Conservation (phyloP, 2,888 invertebrate genomes). For the Drosophila tanythrix region DNA sequence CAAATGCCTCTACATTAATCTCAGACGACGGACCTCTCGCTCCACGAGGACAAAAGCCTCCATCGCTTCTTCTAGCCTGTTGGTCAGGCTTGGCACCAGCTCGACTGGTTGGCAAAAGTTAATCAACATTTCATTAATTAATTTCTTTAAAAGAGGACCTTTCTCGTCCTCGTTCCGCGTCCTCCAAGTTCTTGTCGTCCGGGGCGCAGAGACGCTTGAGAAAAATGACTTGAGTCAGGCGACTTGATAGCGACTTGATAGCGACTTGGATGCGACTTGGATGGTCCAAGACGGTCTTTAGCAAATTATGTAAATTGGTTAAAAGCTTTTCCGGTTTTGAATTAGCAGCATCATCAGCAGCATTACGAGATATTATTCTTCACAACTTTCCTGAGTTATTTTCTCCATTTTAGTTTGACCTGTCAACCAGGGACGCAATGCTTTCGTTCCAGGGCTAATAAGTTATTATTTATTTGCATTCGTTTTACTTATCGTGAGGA, state of each 20-base stretch:
- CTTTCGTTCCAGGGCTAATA: not conserved
- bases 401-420: constrained; percentile 41
- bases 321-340: constrained; percentile 83
- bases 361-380: constrained; percentile 63
- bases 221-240: constrained; percentile 50
- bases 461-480: not conserved
- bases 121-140: constrained; percentile 84
- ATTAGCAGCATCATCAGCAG: constrained; percentile 79
- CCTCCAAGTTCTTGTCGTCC: constrained; percentile 12
- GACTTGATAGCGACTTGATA: constrained; percentile 30
- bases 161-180: constrained; percentile 22
- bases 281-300: constrained; percentile 51
- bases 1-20: constrained; percentile 80
- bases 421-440: not conserved
- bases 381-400: constrained; percentile 52
- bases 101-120: constrained; percentile 78
- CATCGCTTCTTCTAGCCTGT: constrained; percentile 5
- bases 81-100: constrained; percentile 36
- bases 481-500: not conserved
- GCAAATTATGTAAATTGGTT: constrained; percentile 83
- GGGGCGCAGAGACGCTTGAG: constrained; percentile 17
- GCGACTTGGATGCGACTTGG: constrained; percentile 19
- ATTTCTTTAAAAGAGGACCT: constrained; percentile 71
- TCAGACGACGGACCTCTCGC: constrained; percentile 55
- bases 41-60: not conserved